These are phyloP conservation scores for Mellivora capensis DNA, from an alignment of 2,113 vertebrate genomes.

Conservation along the genomic window DNA sequence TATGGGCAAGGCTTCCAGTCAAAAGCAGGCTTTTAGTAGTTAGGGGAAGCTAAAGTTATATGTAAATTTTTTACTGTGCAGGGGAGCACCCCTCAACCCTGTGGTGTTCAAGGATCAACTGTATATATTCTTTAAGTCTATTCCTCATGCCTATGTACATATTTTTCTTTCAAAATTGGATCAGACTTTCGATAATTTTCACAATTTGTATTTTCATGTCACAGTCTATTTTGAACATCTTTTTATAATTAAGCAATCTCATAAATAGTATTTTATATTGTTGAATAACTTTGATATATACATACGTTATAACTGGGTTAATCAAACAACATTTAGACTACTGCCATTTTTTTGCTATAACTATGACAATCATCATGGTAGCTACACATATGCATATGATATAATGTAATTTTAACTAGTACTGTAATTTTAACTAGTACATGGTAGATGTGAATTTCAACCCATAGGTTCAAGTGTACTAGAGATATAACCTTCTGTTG, in stretches of 20 bases:
- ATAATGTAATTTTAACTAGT: neutral
- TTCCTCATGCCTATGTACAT: neutral
- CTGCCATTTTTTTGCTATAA: neutral
- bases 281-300: neutral
- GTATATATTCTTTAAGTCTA: neutral
- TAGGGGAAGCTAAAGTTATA: neutral
- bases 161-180: neutral
- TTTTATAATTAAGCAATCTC: slow-evolving; percentile 8
- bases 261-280: neutral
- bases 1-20: neutral
- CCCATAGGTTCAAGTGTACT: neutral
- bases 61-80: neutral
- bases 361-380: neutral
- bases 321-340: neutral
- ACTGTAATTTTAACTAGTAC: neutral
- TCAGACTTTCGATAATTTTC: neutral
- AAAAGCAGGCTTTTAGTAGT: neutral
- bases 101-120: neutral
- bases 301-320: neutral
- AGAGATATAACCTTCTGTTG: neutral
- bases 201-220: neutral
- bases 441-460: neutral
- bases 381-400: neutral
- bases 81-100: neutral
- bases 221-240: neutral